Base-by-base conservation (phyloP, 1,140 invertebrate genomes). In the Drosophila lini region DNA sequence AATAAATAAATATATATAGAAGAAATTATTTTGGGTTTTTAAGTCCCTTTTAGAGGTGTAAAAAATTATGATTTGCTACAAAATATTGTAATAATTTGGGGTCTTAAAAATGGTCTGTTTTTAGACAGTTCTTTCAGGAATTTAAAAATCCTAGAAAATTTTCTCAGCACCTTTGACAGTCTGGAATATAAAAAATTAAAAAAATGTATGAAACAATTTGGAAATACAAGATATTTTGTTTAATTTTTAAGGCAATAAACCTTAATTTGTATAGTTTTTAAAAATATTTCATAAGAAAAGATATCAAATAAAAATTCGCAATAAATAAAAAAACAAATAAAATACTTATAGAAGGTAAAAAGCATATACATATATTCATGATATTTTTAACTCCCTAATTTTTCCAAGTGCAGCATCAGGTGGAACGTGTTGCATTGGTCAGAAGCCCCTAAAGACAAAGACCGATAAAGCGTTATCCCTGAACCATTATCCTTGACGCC, bases 351-450 rank as follows among this genome's bases (percentile, higher is more conserved):
- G 4, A n/a, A 28, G 13, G 3, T 31, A n/a, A 48, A 50, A 13
- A 11, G 28, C 22, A 22, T 22, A 22, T 22, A n/a, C 9, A 10
- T 19, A 3, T 45, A 3, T 31, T 16, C 2, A 7, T 15, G 31
- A 5, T 2, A 9, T 5, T 11, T 3, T 0, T 0, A 5, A 2
- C 22, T 19, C 1, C 5, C 16, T 50, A 22, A n/a, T 50, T 65
- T 65, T 19, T 9, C 25, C 25, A 9, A 41, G 68, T 70, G 65
- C 28, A 70, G 28, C n/a, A 34, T 55, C 42, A 67, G 60, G 53
- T 67, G 61, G 48, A 81, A 81, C 79, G 79, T 81, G 79, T 81
- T 81, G 79, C 79, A 81, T 70, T 82, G 80, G 80, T 68, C 80
- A 81, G 62, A 28, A 78, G 74, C 71, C 50, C 48, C 50, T 25